These are phyloP conservation scores for Felis catus DNA, from an alignment of 2,113 vertebrate species.

Conservation along the genomic window DNA sequence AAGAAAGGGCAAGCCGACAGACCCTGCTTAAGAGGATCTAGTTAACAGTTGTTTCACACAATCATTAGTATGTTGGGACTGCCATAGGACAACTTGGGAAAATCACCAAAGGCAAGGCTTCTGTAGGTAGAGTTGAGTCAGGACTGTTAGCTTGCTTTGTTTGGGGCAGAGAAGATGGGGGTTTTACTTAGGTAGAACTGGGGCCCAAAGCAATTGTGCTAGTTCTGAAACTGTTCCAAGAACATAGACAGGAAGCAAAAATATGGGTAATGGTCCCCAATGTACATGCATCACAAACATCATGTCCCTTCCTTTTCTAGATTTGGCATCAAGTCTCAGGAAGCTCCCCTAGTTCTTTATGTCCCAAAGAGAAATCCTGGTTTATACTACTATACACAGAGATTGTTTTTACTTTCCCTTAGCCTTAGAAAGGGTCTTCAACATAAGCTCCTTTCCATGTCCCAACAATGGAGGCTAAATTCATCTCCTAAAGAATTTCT, in stretches of 20 bases:
- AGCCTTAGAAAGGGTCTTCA: background rate
- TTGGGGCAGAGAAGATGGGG: conserved; percentile 44
- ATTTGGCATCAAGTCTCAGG: background rate
- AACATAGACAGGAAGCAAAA: background rate
- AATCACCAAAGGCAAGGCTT: conserved; percentile 34
- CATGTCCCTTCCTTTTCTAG: conserved; percentile 19
- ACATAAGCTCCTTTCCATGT: background rate
- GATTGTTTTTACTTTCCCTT: background rate
- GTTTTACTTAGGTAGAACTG: conserved; percentile 18
- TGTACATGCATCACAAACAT: background rate
- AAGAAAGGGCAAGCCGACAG: background rate
- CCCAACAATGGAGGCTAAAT: conserved; percentile 15
- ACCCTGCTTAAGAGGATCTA: background rate
- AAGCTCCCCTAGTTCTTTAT: background rate
- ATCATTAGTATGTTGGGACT: background rate
- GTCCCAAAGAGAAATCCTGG: conserved; percentile 1
- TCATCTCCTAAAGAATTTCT: conserved; percentile 7
- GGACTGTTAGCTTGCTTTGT: background rate
- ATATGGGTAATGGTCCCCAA: background rate
- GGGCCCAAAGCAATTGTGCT: conserved; percentile 38
- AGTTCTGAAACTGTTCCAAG: conserved; percentile 53
- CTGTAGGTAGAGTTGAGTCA: conserved; percentile 12
- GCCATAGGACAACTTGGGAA: conserved; percentile 9
- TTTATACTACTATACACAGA: background rate
- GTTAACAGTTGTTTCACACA: background rate